Conservation (phyloP, 2,888 invertebrate species). For the Acheta domesticus region DNA sequence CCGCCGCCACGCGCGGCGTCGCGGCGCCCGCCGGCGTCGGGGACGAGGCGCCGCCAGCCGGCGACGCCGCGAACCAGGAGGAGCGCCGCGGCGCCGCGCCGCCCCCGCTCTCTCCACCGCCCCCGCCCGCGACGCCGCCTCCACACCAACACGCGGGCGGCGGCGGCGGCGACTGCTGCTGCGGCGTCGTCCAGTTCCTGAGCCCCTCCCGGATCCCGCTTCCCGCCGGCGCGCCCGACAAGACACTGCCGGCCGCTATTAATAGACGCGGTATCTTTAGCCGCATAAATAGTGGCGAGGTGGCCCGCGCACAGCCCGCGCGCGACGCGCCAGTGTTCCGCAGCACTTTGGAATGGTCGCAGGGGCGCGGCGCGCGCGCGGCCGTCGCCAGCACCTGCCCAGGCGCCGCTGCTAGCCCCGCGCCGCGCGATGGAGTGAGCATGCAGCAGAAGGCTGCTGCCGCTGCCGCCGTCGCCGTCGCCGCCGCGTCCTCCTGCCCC, state of each 20-base stretch:
- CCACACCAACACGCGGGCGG: slow-evolving; percentile 30
- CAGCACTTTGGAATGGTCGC: slow-evolving; percentile 37
- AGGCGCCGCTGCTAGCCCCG: slow-evolving; percentile 42
- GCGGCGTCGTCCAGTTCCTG: slow-evolving; percentile 38
- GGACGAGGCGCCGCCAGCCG: slow-evolving; percentile 37
- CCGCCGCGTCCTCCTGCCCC: slow-evolving; percentile 18
- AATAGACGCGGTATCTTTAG: slow-evolving; percentile 40
- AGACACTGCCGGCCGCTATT: slow-evolving; percentile 36
- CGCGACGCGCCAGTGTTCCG: slow-evolving; percentile 39
- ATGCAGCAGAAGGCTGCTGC: slow-evolving; percentile 27
- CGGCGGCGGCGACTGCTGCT: slow-evolving; percentile 38
- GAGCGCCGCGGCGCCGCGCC: slow-evolving; percentile 23
- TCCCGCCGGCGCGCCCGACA: slow-evolving; percentile 29
- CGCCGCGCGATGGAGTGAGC: slow-evolving; percentile 53
- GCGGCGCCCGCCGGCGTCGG: slow-evolving; percentile 21
- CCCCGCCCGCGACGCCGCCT: slow-evolving; percentile 22
- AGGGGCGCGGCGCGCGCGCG: slow-evolving; percentile 50
- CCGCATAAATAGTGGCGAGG: slow-evolving; percentile 35
- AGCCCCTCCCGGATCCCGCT: slow-evolving; percentile 36
- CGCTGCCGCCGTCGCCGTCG: background rate
- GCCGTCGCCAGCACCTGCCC: slow-evolving; percentile 49
- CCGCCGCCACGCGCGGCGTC: background rate
- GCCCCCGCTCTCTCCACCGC: slow-evolving; percentile 35
- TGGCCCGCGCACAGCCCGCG: slow-evolving; percentile 30
- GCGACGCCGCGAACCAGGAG: slow-evolving; percentile 31